Evolutionary conservation across 2,888 invertebrate genomes (phyloP).

Genomic region (Drosophila algonquin): DNA sequence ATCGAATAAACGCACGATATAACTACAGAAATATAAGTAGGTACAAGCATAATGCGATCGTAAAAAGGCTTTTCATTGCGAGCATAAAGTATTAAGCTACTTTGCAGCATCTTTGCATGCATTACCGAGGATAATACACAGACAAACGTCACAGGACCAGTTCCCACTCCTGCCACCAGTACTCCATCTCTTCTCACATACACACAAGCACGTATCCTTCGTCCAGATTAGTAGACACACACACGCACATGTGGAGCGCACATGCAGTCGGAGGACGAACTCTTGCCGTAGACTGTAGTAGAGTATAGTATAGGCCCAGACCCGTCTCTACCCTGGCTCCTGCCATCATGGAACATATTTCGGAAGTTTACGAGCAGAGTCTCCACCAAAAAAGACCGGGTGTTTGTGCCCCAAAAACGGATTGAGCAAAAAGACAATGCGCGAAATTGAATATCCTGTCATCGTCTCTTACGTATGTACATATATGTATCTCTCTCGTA

Average conservation of each 20-base stretch:
- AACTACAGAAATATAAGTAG: conserved; percentile 72
- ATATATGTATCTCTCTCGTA: not conserved
- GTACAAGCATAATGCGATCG: conserved; percentile 81
- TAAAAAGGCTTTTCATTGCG: conserved; percentile 81
- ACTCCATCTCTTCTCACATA: conserved; percentile 1
- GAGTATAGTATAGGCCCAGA: not conserved
- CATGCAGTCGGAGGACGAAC: not conserved
- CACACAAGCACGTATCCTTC: conserved; percentile 16
- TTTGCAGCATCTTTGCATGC: conserved; percentile 81
- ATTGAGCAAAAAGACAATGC: conserved; percentile 51
- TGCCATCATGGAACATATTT: not conserved
- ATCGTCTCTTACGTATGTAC: conserved; percentile 27
- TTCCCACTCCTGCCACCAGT: not conserved
- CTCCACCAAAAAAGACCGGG: not conserved
- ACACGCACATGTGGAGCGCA: not conserved
- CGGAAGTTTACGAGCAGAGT: not conserved
- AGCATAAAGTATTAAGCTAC: conserved; percentile 82
- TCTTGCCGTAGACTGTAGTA: not conserved
- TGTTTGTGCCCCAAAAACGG: not conserved
- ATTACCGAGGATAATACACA: conserved; percentile 75
- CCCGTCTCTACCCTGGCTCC: not conserved
- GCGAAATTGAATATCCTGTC: conserved; percentile 69
- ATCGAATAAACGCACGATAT: conserved; percentile 54
- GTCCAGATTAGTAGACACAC: conserved; percentile 15
- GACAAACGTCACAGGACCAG: conserved; percentile 49